These are phyloP conservation scores for Charina bottae DNA, from an alignment of 2,113 vertebrate species.

Conservation along the genomic window DNA sequence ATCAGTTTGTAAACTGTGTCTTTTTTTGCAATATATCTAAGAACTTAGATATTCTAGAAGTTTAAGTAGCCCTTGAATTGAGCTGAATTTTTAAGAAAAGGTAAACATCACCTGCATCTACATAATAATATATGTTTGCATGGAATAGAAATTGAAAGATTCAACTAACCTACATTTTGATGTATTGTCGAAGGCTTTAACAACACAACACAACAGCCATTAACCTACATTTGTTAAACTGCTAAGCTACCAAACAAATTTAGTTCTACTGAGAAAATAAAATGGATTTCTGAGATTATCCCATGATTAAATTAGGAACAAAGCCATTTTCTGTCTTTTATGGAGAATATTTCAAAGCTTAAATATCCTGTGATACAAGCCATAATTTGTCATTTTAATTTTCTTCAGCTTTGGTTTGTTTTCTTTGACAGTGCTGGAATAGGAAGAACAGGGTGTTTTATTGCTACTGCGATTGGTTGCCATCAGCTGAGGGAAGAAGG, in stretches of 20 bases:
- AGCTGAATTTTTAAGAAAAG: neutral
- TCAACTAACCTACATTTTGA: too few relatives aligned
- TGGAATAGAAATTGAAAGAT: neutral
- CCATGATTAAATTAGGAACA: neutral
- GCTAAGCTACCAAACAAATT: neutral
- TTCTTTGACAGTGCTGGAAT: constrained; percentile 87
- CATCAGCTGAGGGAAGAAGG: constrained; percentile 88
- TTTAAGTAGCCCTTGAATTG: neutral
- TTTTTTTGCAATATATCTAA: neutral
- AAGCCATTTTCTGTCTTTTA: neutral
- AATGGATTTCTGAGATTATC: constrained; percentile 14
- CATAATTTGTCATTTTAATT: neutral
- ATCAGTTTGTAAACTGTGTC: neutral
- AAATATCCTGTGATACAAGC: neutral
- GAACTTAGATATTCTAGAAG: neutral
- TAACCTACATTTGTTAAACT: neutral
- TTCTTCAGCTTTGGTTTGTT: constrained; percentile 22
- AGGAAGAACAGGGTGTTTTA: constrained; percentile 96
- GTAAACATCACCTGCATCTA: neutral
- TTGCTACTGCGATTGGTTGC: constrained; percentile 92
- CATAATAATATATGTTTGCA: neutral
- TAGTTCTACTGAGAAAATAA: neutral
- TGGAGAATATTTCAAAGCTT: neutral
- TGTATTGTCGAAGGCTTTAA: too few relatives aligned
- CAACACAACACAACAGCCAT: too few relatives aligned